Conservation (phyloP, 2,113 vertebrate species). For the Lophotis ruficrista region DNA sequence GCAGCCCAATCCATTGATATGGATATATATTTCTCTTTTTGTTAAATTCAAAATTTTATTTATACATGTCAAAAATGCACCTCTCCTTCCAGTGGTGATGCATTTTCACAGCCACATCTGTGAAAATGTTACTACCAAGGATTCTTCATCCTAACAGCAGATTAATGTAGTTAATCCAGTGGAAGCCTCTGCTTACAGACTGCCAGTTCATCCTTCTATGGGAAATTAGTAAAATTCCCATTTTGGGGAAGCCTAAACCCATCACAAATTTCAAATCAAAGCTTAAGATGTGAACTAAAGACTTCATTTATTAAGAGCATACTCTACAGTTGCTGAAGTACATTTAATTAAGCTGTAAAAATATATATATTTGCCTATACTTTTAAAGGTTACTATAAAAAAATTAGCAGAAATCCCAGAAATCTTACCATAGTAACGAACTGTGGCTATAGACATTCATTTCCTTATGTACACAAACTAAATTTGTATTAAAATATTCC, state of each 20-base stretch:
- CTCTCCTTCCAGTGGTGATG: neutral
- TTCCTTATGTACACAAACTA: neutral
- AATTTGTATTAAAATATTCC: neutral
- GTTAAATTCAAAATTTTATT: neutral
- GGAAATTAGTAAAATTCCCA: neutral
- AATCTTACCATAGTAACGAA: neutral
- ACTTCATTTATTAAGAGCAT: neutral
- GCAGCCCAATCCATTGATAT: neutral
- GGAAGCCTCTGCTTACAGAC: neutral
- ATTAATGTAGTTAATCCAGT: neutral
- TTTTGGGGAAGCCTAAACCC: neutral
- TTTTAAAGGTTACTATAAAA: neutral
- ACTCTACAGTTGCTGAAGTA: neutral
- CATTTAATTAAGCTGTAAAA: neutral
- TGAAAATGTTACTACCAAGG: neutral
- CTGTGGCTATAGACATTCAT: neutral
- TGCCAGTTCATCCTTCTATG: neutral
- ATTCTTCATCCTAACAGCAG: neutral
- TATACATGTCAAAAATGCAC: neutral
- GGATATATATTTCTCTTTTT: neutral
- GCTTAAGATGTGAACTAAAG: neutral
- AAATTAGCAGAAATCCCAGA: neutral
- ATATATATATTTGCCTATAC: neutral
- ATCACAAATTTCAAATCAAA: neutral
- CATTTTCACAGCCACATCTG: too few species aligned